These are phyloP conservation scores for Atherinomorus stipes DNA, from an alignment of 2,113 vertebrate genomes.

Conservation along the genomic window DNA sequence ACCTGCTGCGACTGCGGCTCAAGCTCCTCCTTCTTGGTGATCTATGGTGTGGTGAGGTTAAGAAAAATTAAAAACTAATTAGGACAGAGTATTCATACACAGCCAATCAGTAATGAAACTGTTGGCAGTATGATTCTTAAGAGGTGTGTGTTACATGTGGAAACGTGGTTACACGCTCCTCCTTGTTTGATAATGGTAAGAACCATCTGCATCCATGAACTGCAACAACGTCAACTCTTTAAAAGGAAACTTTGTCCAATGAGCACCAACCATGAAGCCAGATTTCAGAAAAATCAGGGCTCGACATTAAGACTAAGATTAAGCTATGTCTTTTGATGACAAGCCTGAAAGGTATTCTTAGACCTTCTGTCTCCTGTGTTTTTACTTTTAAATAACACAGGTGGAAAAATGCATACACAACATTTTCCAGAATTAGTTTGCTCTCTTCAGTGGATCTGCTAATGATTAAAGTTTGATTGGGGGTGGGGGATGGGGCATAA, in stretches of 20 bases:
- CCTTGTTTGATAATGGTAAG: conserved; percentile 79
- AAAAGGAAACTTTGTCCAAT: conserved; percentile 33
- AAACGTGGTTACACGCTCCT: conserved; percentile 58
- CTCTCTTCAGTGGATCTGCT: neutral
- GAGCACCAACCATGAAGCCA: conserved; percentile 42
- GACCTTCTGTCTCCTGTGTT: neutral
- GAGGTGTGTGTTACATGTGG: conserved; percentile 40
- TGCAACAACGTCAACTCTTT: conserved; percentile 40
- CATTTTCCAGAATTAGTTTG: neutral
- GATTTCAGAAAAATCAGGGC: conserved; percentile 49
- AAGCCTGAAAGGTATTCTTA: neutral
- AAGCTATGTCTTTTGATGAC: no score
- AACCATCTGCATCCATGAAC: conserved; percentile 65
- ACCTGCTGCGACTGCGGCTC: conserved; percentile 97
- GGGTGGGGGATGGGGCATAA: no score
- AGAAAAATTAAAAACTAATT: conserved; percentile 32
- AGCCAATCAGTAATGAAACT: conserved; percentile 41
- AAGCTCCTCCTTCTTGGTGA: conserved; percentile 95
- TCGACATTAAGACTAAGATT: conserved; percentile 56
- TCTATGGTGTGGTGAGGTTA: conserved; percentile 79
- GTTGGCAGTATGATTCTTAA: conserved; percentile 23
- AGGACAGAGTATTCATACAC: conserved; percentile 11
- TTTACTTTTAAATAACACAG: neutral
- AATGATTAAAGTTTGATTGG: neutral
- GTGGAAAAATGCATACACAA: neutral